Evolutionary conservation across 2,113 vertebrate species (phyloP).

Genomic region (Cyphomyrus discorhynchus): DNA sequence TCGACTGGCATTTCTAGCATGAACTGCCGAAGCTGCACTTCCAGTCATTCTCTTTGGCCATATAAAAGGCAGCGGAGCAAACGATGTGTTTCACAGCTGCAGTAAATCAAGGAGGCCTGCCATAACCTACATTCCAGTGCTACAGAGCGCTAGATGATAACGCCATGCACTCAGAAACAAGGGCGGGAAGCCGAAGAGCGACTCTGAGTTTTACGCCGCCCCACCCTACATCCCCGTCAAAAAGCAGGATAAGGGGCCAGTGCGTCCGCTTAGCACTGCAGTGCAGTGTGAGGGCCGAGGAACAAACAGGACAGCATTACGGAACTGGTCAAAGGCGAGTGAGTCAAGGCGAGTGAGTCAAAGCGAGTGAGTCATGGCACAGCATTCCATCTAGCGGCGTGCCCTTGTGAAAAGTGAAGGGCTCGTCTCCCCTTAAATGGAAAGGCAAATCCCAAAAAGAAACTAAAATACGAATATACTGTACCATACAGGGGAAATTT

Average conservation of each 20-base stretch:
- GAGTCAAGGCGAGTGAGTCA: background rate
- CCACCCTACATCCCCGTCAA: background rate
- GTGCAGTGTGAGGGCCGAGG: background rate
- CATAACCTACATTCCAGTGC: constrained; percentile 45
- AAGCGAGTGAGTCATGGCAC: background rate
- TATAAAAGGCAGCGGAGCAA: constrained; percentile 30
- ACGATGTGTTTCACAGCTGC: constrained; percentile 20
- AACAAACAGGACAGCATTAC: background rate
- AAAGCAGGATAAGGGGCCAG: background rate
- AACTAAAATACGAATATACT: background rate
- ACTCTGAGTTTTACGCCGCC: background rate
- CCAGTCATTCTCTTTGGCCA: constrained; percentile 24
- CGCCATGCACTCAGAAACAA: background rate
- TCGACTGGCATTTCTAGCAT: constrained; percentile 34
- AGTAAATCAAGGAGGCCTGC: constrained; percentile 46
- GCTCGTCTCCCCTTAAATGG: background rate
- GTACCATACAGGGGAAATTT: background rate
- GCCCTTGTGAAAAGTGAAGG: background rate
- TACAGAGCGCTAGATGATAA: background rate
- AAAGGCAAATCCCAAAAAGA: background rate
- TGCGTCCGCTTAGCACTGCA: background rate
- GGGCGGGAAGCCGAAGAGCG: background rate
- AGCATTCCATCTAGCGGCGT: background rate
- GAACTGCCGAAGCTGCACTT: constrained; percentile 8
- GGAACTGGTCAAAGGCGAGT: background rate